Evolutionary conservation across 2,888 invertebrate species (phyloP).

Genomic region (Mongoloraphidia duomilia): DNA sequence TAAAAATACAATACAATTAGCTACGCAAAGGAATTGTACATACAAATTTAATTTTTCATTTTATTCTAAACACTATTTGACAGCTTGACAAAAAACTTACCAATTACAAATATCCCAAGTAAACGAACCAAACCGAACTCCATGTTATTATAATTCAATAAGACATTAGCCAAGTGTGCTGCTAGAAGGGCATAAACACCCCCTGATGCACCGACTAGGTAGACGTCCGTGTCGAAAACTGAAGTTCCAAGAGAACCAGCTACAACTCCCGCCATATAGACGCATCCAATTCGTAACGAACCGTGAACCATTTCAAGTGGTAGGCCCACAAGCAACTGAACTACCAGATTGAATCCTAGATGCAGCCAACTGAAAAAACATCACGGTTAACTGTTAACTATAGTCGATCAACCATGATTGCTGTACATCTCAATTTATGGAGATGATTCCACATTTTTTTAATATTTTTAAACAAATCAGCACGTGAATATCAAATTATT

Average conservation of each 20-base stretch:
- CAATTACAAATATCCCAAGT: conserved; percentile 81
- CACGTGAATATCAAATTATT: too few relatives aligned
- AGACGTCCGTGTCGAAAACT: conserved; percentile 86
- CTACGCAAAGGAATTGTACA: background rate
- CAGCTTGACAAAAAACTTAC: conserved; percentile 35
- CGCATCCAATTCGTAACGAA: conserved; percentile 68
- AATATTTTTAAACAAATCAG: too few relatives aligned
- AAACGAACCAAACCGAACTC: conserved; percentile 81
- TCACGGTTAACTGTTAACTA: too few relatives aligned
- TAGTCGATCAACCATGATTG: conserved; percentile 9
- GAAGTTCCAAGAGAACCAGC: conserved; percentile 79
- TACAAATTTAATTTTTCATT: background rate
- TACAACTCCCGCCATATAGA: conserved; percentile 86
- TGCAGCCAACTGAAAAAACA: conserved; percentile 65
- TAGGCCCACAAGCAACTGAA: conserved; percentile 84
- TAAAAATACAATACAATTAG: background rate
- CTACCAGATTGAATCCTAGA: conserved; percentile 84
- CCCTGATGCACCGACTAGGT: conserved; percentile 91
- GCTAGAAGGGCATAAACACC: conserved; percentile 94
- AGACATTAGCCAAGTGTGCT: conserved; percentile 89
- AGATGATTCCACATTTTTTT: too few relatives aligned
- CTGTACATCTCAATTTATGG: background rate
- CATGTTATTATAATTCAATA: conserved; percentile 92
- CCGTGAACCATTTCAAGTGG: conserved; percentile 96
- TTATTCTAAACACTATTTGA: background rate